phyloP scores from a whole-genome alignment of 2,797 vertebrate genomes.

The Trichosurus vulpecula region DNA sequence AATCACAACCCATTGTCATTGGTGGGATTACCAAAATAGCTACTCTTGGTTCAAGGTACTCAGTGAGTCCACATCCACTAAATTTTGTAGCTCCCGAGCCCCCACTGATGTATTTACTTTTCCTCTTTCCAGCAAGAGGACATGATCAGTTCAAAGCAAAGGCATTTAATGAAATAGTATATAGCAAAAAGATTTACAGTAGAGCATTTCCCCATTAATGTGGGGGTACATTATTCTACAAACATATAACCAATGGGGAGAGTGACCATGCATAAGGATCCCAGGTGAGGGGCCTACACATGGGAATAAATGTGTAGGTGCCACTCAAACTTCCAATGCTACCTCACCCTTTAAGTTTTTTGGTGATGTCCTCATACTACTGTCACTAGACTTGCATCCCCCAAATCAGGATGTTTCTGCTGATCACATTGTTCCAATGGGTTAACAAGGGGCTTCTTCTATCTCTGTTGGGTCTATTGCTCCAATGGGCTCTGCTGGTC shows the following conservation, averaged over 20 bases:
- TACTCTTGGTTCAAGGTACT: neutral
- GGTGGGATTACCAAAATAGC: neutral
- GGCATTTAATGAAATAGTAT: neutral
- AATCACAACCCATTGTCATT: neutral
- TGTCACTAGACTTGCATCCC: neutral
- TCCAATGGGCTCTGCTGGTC: neutral
- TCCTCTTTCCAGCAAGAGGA: neutral
- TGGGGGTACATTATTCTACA: neutral
- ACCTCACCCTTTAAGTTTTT: neutral
- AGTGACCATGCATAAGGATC: neutral
- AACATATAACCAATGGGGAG: neutral
- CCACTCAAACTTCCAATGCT: neutral
- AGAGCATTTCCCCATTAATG: neutral
- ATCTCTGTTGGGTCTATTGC: neutral
- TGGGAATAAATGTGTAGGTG: neutral
- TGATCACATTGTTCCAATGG: neutral
- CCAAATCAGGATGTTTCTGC: neutral
- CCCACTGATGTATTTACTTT: neutral
- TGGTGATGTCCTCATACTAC: neutral
- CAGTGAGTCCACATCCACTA: neutral
- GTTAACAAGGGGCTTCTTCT: neutral
- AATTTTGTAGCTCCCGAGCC: neutral
- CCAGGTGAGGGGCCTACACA: neutral
- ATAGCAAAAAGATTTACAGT: neutral
- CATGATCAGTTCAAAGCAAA: neutral